Base-by-base conservation (phyloP, 2,797 vertebrate genomes). In the Scolopax rusticola region DNA sequence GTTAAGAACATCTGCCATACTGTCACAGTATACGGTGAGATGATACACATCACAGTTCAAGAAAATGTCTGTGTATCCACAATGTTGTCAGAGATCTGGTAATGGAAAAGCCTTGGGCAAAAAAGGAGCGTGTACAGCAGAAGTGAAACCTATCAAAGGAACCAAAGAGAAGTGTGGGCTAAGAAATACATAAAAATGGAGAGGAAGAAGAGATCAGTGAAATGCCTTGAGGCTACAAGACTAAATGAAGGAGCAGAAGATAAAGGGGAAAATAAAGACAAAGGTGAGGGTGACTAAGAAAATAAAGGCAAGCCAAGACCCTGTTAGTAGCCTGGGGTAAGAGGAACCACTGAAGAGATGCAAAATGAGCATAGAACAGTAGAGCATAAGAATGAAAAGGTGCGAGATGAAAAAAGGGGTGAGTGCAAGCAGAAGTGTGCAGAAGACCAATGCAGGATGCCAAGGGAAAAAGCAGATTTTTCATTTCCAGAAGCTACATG, bases 71-170 rank as follows among this genome's bases (percentile, higher is more conserved):
- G 23, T 12, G 28, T 56, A 63, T 19, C 48, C 28, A 75, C 24
- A 54, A 17, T 8, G 15, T 36, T 80, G 24, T 68, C 36, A 87
- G 48, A 84, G 27, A 87, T 38, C 30, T 25, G 32, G 27, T 38
- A 50, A 50, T 12, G 63, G 43, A 83, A 85, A 19, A 30, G 28
- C 16, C 33, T 61, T 48, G 11, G 33, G 36, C 15, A 74, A 88
- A 85, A 64, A 48, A 5, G 5, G 5, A 51, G 8, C 1, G 0
- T 8, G 15, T 40, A 43, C 1, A 12, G 67, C 8, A 56, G 56
- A 89, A 25, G 11, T 13, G 8, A 68, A 88, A 13, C 41, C 28
- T 61, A 54, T 8, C 19, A 84, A 61, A 33, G 15, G 28, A 94
- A 81, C 11, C 4, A 65, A 32, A 82, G 20, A 43, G 28, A 83